Percentiles rank a stretch among this genome's conserved stretches.
phyloP scores from a whole-genome alignment of 2,888 invertebrate species.

The Hypselothyrea guttata region DNA sequence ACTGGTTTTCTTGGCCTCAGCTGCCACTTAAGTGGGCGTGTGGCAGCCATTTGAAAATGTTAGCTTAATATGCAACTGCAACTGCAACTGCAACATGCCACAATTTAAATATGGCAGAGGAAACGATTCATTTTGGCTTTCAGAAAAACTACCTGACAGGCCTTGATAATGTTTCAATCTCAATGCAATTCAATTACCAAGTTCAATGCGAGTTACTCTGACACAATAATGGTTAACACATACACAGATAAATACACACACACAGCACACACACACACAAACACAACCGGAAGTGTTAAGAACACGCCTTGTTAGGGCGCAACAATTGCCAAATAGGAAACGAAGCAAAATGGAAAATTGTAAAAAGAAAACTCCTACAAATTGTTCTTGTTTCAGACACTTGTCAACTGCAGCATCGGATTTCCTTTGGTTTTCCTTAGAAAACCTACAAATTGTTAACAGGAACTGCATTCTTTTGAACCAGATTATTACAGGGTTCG shows the following conservation, averaged over 20 bases:
- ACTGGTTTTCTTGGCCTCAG: constrained; percentile 54
- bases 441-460: constrained; percentile 41
- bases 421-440: constrained; percentile 57
- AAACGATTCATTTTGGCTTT: constrained; percentile 65
- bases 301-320: constrained; percentile 54
- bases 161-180: constrained; percentile 64
- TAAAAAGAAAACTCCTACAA: constrained; percentile 41
- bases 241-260: constrained; percentile 13
- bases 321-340: constrained; percentile 21
- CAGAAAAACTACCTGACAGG: constrained; percentile 59
- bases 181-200: constrained; percentile 29
- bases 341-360: too few species aligned
- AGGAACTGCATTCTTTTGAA: constrained; percentile 28
- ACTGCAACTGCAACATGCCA: constrained; percentile 12
- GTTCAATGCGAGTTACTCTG: constrained; percentile 15
- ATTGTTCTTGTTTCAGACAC: constrained; percentile 37
- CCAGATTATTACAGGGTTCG: not conserved
- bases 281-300: constrained; percentile 52
- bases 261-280: constrained; percentile 19
- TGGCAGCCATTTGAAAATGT: constrained; percentile 57
- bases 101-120: constrained; percentile 62
- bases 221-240: constrained; percentile 1
- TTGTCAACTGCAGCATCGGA: constrained; percentile 52
- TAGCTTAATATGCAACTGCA: constrained; percentile 36
- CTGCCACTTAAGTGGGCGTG: constrained; percentile 65